Evolutionary conservation across 2,888 invertebrate genomes (phyloP).

Genomic region (Chymomyza procnemis): DNA sequence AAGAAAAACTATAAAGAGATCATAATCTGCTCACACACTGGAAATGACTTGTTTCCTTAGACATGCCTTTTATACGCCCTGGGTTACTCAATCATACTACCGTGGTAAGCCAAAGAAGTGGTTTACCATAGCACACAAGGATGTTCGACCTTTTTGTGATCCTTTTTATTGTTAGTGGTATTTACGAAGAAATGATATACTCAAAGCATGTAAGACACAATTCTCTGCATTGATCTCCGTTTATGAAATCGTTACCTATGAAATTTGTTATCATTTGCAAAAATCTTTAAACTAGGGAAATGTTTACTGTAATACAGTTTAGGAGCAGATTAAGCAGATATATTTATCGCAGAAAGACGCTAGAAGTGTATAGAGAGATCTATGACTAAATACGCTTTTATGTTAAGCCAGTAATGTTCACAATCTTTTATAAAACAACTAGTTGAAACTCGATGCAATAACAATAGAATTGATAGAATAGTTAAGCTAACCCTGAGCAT

Average conservation of each 20-base stretch:
- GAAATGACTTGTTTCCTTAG: constrained; percentile 41
- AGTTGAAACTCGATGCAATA: too few relatives aligned
- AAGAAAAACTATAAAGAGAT: constrained; percentile 14
- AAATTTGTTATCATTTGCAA: constrained; percentile 59
- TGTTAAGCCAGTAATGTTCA: too few relatives aligned
- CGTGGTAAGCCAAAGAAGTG: constrained; percentile 62
- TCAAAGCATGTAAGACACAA: constrained; percentile 59
- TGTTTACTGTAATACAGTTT: constrained; percentile 33
- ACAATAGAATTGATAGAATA: too few relatives aligned
- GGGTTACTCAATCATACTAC: constrained; percentile 41
- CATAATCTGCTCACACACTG: constrained; percentile 10
- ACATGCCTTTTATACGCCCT: constrained; percentile 42
- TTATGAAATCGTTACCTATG: constrained; percentile 56
- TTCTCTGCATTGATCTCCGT: constrained; percentile 52
- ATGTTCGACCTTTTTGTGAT: constrained; percentile 28
- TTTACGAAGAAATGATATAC: constrained; percentile 36
- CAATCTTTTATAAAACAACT: too few relatives aligned
- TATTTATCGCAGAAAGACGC: too few relatives aligned
- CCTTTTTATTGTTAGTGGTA: constrained; percentile 39
- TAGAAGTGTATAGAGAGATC: too few relatives aligned
- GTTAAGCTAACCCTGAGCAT: too few relatives aligned
- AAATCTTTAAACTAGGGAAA: constrained; percentile 33
- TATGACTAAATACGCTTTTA: too few relatives aligned
- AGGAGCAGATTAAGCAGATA: constrained; percentile 36
- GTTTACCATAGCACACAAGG: constrained; percentile 61